Percentiles rank a stretch among this genome's conserved stretches.
phyloP scores from a whole-genome alignment of 2,113 vertebrate genomes.

The Myotis brandtii region DNA sequence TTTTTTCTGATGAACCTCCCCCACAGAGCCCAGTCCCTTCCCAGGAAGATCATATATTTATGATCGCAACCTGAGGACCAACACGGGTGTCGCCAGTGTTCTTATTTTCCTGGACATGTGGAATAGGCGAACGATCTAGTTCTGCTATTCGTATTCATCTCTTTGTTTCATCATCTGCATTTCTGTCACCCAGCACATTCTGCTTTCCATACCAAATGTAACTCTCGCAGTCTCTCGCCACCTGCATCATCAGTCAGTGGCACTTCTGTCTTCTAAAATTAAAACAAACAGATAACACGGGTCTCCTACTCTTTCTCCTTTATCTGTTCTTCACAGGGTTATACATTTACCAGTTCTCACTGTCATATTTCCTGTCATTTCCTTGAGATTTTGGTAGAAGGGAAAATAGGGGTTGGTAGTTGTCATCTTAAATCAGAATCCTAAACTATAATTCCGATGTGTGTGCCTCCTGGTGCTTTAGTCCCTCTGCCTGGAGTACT shows the following conservation, averaged over 20 bases:
- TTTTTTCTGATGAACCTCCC: background rate
- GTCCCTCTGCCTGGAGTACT: background rate
- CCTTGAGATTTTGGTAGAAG: background rate
- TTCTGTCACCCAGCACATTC: background rate
- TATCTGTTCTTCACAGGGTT: background rate
- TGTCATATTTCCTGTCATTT: background rate
- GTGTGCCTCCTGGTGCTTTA: background rate
- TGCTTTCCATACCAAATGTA: background rate
- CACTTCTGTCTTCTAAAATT: background rate
- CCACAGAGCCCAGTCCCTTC: background rate
- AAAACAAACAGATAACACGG: background rate
- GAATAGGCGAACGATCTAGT: background rate
- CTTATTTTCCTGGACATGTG: background rate
- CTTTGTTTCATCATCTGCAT: background rate
- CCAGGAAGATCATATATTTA: background rate
- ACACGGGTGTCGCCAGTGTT: background rate
- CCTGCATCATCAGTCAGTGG: background rate
- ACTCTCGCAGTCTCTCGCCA: background rate
- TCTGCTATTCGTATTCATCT: background rate
- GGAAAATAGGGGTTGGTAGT: background rate
- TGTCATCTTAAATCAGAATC: background rate
- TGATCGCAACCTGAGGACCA: background rate
- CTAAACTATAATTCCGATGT: background rate
- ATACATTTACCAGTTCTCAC: background rate
- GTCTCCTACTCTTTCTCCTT: background rate